Evolutionary conservation across 2,113 vertebrate species (phyloP).

Genomic region (Chionomys nivalis): DNA sequence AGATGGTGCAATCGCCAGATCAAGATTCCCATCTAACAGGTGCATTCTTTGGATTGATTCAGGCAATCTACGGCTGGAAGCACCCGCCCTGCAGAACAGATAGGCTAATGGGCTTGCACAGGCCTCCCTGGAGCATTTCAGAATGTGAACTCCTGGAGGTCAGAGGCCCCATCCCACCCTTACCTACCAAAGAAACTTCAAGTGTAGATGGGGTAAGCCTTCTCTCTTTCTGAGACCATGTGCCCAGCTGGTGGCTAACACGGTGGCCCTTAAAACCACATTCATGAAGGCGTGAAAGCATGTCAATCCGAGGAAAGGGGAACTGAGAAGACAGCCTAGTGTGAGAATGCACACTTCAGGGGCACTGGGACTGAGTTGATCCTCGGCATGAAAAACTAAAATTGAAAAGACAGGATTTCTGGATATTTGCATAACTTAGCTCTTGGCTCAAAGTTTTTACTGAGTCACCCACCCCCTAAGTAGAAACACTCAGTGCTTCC

Average conservation of each 20-base stretch:
- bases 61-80: neutral
- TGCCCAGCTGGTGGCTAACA: neutral
- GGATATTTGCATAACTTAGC: neutral
- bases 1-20: neutral
- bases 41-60: constrained; percentile 34
- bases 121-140: neutral
- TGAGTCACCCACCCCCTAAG: neutral
- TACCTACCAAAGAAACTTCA: constrained; percentile 19
- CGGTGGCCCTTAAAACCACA: neutral
- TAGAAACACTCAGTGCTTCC: neutral
- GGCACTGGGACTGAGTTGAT: neutral
- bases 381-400: neutral
- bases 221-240: neutral
- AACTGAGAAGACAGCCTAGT: neutral
- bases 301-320: too few relatives aligned
- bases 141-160: neutral
- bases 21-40: constrained; percentile 37
- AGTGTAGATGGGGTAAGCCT: neutral
- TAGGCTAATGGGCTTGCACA: neutral
- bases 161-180: neutral
- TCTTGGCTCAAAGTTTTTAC: neutral
- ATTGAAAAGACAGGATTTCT: neutral
- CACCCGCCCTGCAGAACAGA: neutral
- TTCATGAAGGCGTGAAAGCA: neutral
- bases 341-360: neutral